Conservation (phyloP, 1,140 invertebrate species). For the Drosophila kanapiae region DNA sequence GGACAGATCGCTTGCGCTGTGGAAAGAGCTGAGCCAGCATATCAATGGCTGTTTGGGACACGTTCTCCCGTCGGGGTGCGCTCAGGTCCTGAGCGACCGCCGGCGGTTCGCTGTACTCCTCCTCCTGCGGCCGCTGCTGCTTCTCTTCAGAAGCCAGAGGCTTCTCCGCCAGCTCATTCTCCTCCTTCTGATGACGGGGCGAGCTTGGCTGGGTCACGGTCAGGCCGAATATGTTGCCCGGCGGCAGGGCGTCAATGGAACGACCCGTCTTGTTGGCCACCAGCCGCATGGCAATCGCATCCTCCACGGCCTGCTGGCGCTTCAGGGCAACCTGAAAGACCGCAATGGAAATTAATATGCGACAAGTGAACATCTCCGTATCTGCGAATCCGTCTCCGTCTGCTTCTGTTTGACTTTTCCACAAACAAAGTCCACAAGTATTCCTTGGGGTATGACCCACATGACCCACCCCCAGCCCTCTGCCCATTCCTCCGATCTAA, state of each 20-base stretch:
- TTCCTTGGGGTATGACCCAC: constrained; percentile 61
- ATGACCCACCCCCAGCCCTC: neutral
- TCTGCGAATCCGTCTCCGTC: constrained; percentile 14
- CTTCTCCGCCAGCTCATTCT: constrained; percentile 6
- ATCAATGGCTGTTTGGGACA: constrained; percentile 90
- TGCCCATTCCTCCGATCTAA: constrained; percentile 8
- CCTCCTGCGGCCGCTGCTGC: neutral
- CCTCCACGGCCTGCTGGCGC: constrained; percentile 98
- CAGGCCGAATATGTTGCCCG: constrained; percentile 96
- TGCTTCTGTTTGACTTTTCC: constrained; percentile 67
- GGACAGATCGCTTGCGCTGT: constrained; percentile 92
- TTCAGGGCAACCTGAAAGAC: constrained; percentile 95
- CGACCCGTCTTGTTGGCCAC: constrained; percentile 95
- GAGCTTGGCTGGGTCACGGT: constrained; percentile 89
- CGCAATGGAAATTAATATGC: constrained; percentile 85
- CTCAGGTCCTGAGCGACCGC: constrained; percentile 67
- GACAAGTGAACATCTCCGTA: constrained; percentile 66
- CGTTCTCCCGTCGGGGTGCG: constrained; percentile 63
- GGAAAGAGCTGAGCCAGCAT: constrained; percentile 95
- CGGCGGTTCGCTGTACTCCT: constrained; percentile 21
- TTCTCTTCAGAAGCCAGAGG: neutral
- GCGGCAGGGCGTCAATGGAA: constrained; percentile 92
- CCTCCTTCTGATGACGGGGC: constrained; percentile 2
- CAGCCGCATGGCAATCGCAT: constrained; percentile 96
- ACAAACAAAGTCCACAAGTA: constrained; percentile 51